These are phyloP conservation scores for Acropora yongei DNA, from an alignment of 64 coral and sea anemone species.

Conservation along the genomic window DNA sequence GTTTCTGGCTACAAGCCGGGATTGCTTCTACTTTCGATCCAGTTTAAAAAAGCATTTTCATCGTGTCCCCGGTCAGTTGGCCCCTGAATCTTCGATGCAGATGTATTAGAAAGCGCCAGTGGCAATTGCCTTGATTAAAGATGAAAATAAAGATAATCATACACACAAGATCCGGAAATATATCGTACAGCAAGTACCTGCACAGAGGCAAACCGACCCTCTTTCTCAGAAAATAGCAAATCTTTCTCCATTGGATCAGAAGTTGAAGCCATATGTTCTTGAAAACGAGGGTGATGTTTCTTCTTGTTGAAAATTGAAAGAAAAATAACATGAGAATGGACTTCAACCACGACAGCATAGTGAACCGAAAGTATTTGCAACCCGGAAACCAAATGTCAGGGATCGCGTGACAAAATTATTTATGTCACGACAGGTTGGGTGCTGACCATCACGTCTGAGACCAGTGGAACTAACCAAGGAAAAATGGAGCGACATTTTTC, in stretches of 20 bases:
- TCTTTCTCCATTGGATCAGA: constrained; percentile 8
- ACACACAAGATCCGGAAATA: background rate
- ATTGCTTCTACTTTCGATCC: too few species aligned
- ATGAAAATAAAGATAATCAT: background rate
- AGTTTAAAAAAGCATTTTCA: too few species aligned
- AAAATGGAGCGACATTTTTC: too few species aligned
- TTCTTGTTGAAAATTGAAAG: constrained; percentile 8
- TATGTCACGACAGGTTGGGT: background rate
- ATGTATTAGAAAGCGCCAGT: too few species aligned
- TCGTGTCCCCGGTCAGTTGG: too few species aligned
- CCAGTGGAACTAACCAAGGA: too few species aligned
- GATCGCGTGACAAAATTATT: background rate
- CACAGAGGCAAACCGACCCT: constrained; percentile 11
- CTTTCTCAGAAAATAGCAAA: constrained; percentile 18
- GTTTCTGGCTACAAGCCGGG: too few species aligned
- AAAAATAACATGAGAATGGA: constrained; percentile 21
- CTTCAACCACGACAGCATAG: constrained; percentile 1
- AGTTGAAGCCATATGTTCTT: constrained; percentile 25
- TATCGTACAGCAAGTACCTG: background rate
- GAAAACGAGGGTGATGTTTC: constrained; percentile 16
- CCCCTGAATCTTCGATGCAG: too few species aligned
- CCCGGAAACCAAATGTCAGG: background rate
- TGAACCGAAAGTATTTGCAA: constrained; percentile 4
- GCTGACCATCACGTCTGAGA: background rate
- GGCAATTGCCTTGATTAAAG: too few species aligned